A percentile compares a stretch with the other conserved stretches of the same genome.
Conservation (phyloP, 2,113 vertebrate genomes). For the Syngnathoides biaculeatus region DNA sequence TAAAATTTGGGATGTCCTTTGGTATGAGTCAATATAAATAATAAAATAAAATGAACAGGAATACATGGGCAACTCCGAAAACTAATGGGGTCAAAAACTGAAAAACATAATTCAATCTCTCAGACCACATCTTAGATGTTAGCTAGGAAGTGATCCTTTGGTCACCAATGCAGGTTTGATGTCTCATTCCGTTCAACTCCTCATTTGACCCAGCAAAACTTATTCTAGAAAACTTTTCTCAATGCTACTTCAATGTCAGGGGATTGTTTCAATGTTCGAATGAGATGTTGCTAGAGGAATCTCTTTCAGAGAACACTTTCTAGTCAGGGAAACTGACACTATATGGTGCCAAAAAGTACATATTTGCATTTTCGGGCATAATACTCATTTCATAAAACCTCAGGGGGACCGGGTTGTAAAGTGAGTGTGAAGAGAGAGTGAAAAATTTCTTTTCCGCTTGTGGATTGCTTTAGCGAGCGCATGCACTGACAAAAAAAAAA, state of each 20-base stretch:
- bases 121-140: neutral
- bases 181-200: neutral
- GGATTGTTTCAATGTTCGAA: conserved; percentile 43
- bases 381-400: conserved; percentile 37
- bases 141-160: neutral
- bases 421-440: conserved; percentile 22
- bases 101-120: neutral
- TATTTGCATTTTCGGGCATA: conserved; percentile 56
- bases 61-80: too few species aligned
- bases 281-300: conserved; percentile 16
- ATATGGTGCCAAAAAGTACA: conserved; percentile 21
- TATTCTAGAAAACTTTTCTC: neutral
- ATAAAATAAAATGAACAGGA: too few species aligned
- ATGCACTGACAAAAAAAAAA: conserved; percentile 26
- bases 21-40: too few species aligned
- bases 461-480: conserved; percentile 48
- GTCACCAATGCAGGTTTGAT: neutral
- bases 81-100: too few species aligned
- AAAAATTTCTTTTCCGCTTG: conserved; percentile 37
- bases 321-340: conserved; percentile 12
- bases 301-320: conserved; percentile 25
- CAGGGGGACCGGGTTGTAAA: conserved; percentile 25
- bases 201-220: neutral
- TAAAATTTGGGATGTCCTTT: too few species aligned
- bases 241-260: neutral